Percentiles rank a stretch among this genome's conserved stretches.
These are phyloP conservation scores for Anser cygnoides DNA, from an alignment of 2,113 vertebrate species.

Conservation along the genomic window DNA sequence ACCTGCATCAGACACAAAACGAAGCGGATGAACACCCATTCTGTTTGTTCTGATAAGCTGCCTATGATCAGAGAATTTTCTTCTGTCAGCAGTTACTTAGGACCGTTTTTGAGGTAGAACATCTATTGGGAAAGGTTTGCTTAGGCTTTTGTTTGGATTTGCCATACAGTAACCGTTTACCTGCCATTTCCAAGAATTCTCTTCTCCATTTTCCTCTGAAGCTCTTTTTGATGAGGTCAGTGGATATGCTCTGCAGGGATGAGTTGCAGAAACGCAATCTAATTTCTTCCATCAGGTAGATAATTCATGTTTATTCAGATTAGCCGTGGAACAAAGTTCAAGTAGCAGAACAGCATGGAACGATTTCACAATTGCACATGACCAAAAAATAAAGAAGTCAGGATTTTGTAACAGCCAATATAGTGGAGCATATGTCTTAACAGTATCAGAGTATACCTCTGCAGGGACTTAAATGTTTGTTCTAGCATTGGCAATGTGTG, in stretches of 20 bases:
- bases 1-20: background rate
- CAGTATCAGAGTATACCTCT: background rate
- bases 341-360: background rate
- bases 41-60: background rate
- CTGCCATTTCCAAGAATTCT: background rate
- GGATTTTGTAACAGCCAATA: background rate
- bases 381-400: background rate
- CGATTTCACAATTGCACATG: background rate
- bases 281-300: background rate
- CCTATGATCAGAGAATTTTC: background rate
- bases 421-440: background rate
- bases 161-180: background rate
- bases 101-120: background rate
- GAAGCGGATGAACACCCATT: background rate
- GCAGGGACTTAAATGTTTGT: background rate
- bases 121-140: background rate
- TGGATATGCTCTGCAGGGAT: background rate
- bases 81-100: background rate
- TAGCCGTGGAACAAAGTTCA: constrained; percentile 44
- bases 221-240: background rate
- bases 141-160: constrained; percentile 9
- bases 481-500: background rate
- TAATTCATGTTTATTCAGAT: background rate
- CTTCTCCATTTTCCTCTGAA: background rate
- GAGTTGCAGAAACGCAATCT: constrained; percentile 8